These are phyloP conservation scores for Neoascia interrupta DNA, from an alignment of 2,888 invertebrate species.

Conservation along the genomic window DNA sequence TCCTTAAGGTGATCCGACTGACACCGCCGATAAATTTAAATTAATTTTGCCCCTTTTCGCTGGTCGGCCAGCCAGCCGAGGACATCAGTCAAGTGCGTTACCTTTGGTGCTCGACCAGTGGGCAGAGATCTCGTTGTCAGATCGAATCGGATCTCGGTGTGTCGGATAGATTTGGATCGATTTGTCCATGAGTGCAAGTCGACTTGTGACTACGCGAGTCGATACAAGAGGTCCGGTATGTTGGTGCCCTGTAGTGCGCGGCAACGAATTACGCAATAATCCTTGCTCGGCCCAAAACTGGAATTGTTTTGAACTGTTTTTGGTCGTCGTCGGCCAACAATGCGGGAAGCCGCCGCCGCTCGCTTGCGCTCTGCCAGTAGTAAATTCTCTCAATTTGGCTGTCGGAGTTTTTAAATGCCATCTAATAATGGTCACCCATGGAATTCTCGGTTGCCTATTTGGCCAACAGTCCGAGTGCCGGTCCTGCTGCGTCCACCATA, in stretches of 20 bases:
- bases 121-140: neutral
- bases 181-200: constrained; percentile 45
- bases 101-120: neutral
- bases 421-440: constrained; percentile 70
- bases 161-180: constrained; percentile 42
- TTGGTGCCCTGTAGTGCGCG: constrained; percentile 41
- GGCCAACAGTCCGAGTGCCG: constrained; percentile 47
- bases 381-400: constrained; percentile 69
- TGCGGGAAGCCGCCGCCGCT: constrained; percentile 61
- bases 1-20: constrained; percentile 60
- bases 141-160: neutral
- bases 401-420: constrained; percentile 69
- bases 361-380: constrained; percentile 26
- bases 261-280: constrained; percentile 61
- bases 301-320: constrained; percentile 20
- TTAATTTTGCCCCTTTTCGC: constrained; percentile 55
- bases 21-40: constrained; percentile 66
- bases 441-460: constrained; percentile 66
- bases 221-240: constrained; percentile 27
- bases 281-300: constrained; percentile 62
- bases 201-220: neutral
- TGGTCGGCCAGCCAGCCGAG: constrained; percentile 12
- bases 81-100: constrained; percentile 44
- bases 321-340: constrained; percentile 38
- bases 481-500: constrained; percentile 17